phyloP scores from a whole-genome alignment of 2,888 invertebrate genomes.

The Plebejus anna region DNA sequence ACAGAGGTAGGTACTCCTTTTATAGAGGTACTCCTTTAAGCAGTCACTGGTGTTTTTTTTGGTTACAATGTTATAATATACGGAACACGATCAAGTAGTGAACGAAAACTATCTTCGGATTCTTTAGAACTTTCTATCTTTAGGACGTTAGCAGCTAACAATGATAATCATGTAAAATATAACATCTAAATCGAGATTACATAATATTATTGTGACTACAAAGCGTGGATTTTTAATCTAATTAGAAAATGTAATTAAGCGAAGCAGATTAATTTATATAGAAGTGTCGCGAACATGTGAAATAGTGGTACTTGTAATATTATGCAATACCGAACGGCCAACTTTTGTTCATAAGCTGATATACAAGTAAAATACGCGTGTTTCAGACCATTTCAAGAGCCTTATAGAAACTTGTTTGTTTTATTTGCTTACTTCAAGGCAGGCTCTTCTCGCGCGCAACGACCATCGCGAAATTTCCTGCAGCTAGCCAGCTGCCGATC shows the following conservation, averaged over 20 bases:
- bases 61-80: not conserved
- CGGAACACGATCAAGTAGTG: not conserved
- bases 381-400: not conserved
- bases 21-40: too few species aligned
- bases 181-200: not conserved
- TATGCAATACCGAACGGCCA: not conserved
- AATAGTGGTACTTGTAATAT: not conserved
- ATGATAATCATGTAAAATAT: not conserved
- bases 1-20: too few species aligned
- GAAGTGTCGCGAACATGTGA: constrained; percentile 12
- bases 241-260: constrained; percentile 10
- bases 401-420: not conserved
- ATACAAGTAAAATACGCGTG: not conserved
- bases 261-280: constrained; percentile 10
- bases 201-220: not conserved
- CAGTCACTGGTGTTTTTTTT: not conserved
- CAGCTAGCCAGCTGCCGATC: not conserved
- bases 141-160: too few species aligned
- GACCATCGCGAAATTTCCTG: not conserved
- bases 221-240: not conserved
- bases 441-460: too few species aligned
- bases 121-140: too few species aligned
- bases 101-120: not conserved
- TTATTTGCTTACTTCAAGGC: not conserved
- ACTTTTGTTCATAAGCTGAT: not conserved